Evolutionary conservation across 2,888 invertebrate genomes (phyloP).

Genomic region (Protodeltote pygarga): DNA sequence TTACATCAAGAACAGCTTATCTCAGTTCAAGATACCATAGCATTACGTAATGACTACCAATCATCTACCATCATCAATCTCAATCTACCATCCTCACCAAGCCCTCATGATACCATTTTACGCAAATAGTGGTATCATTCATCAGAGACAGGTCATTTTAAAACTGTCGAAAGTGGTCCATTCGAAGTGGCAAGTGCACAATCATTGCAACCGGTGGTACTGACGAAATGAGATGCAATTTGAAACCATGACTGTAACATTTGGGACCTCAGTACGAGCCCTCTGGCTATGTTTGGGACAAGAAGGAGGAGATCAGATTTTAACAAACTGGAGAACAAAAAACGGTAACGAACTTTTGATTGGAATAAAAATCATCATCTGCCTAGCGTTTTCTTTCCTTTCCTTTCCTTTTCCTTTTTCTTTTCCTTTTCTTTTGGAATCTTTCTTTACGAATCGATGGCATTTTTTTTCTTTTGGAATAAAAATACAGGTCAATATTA

Average conservation of each 20-base stretch:
- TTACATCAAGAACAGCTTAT: conserved; percentile 20
- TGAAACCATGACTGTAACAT: conserved; percentile 78
- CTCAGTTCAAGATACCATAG: conserved; percentile 21
- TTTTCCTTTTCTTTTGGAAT: too few species aligned
- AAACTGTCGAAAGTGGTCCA: conserved; percentile 50
- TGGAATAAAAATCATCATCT: too few species aligned
- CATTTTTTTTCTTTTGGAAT: too few species aligned
- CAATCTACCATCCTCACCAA: conserved; percentile 13
- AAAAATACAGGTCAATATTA: too few species aligned
- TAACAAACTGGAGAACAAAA: too few species aligned
- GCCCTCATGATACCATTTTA: conserved; percentile 24
- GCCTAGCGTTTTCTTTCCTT: too few species aligned
- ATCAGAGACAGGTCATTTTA: conserved; percentile 39
- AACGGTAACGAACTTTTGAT: too few species aligned
- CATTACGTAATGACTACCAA: conserved; percentile 16
- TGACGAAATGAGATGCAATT: conserved; percentile 79
- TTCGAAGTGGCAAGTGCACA: conserved; percentile 69
- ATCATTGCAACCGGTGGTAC: conserved; percentile 72
- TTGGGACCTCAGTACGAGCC: conserved; percentile 68
- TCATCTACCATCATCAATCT: too few species aligned
- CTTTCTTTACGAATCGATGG: too few species aligned
- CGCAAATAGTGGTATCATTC: conserved; percentile 36
- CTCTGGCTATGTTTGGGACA: conserved; percentile 57
- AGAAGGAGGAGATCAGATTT: conserved; percentile 16
- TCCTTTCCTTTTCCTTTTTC: too few species aligned